Base-by-base conservation (phyloP, 2,888 invertebrate species). In the Nemapogon koenigi region DNA sequence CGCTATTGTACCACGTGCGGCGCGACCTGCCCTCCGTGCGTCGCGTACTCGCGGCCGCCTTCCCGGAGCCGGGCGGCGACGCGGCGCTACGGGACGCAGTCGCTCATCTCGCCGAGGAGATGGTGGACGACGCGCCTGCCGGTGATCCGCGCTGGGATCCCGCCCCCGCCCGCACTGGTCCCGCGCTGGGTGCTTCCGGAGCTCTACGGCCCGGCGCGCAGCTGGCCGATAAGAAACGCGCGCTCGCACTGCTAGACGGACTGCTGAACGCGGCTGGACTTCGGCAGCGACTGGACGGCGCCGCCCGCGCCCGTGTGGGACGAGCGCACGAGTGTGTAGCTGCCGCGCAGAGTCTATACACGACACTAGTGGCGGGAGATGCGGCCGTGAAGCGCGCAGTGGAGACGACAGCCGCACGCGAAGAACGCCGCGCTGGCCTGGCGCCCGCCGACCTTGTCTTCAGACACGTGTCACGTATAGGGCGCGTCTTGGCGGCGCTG, bases 171-270 rank as follows among this genome's bases (percentile, higher is more conserved):
- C 1, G 52, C 58, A 29, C 47, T 53, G 16, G 62, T 59, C 2
- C 55, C 50, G 4, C 54, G 62, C 67, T 88, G 18, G 88, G 89
- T 41, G 86, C 88, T 55, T 88, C 90, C 1, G 82, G 85, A 13
- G 91, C 95, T 2, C 83, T 96, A 75, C 91, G 94, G 64, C 86
- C 94, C 41, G 70, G 86, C 1, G 89, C 90, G 44, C 96, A 97
- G 61, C 71, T 97, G 38, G 86, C 88, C 46, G 94, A 95, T 61
- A 97, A 97, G 69, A 88, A 88, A 56, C 84, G 87, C 53, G 94
- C 91, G 0, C 81, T 92, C 48, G 82, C 87, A 43, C 81, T 91
- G 42, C 91, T 88, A 56, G 66, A 92, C 2, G 83, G 85, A 40
- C 96, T 96, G 65, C 65, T 93, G 36, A 85, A 87, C 49, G 83